A percentile compares a stretch with the other conserved stretches of the same genome.
Conservation (phyloP, 2,888 invertebrate species). For the Callinectes sapidus region DNA sequence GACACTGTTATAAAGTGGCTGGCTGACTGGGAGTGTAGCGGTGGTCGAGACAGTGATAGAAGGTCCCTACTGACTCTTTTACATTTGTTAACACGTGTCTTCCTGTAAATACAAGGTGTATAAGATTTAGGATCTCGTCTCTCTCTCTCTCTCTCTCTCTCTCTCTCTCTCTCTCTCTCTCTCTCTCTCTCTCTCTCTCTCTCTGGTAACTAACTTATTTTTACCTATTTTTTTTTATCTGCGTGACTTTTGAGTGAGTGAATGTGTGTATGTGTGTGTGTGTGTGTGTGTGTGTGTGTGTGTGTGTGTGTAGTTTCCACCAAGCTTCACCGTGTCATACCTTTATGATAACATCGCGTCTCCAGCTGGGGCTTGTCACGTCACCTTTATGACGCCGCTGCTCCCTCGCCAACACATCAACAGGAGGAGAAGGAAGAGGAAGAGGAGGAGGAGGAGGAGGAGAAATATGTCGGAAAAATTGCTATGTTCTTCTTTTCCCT, state of each 20-base stretch:
- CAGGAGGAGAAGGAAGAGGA: background rate
- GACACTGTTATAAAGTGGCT: background rate
- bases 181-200: background rate
- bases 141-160: background rate
- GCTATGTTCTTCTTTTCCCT: background rate
- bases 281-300: background rate
- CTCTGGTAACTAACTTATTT: background rate
- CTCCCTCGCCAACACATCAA: background rate
- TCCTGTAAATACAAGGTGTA: background rate
- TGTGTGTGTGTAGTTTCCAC: background rate
- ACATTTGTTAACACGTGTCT: background rate
- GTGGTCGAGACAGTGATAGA: background rate
- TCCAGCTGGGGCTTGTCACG: slow-evolving; percentile 16
- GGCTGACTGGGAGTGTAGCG: too few relatives aligned
- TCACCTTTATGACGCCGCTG: slow-evolving; percentile 1
- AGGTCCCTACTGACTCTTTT: background rate
- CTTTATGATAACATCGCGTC: background rate
- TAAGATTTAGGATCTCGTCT: background rate
- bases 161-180: background rate
- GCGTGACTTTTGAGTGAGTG: background rate
- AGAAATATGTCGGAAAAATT: background rate
- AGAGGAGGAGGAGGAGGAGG: background rate
- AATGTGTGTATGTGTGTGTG: background rate
- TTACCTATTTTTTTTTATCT: background rate
- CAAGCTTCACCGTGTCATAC: background rate